phyloP scores from a whole-genome alignment of 2,113 vertebrate species.

The Antechinus flavipes region DNA sequence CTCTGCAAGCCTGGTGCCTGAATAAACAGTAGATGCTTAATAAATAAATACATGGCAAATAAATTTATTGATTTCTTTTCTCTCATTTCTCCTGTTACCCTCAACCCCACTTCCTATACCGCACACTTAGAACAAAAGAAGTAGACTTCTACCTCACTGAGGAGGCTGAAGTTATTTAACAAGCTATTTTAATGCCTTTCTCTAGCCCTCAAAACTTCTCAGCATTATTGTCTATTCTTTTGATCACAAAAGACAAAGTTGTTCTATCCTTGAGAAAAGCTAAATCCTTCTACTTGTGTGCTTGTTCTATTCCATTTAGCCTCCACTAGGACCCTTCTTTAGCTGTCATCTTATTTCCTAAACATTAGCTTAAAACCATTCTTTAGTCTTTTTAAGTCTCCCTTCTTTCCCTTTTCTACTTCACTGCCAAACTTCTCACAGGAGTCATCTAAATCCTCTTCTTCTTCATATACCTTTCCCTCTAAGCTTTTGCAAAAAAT shows the following conservation, averaged over 20 bases:
- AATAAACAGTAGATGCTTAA: not conserved
- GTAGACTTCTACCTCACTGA: not conserved
- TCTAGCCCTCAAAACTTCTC: not conserved
- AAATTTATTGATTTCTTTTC: not conserved
- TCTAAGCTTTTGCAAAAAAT: not conserved
- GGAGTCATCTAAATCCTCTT: not conserved
- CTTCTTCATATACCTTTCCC: not conserved
- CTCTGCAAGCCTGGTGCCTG: not conserved
- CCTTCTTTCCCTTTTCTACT: not conserved
- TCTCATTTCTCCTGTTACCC: not conserved
- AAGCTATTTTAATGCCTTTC: not conserved
- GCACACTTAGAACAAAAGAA: not conserved
- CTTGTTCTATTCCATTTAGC: not conserved
- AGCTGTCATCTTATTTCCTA: not conserved
- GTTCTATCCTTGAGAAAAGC: not conserved
- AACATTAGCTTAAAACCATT: not conserved
- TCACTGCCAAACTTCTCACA: not conserved
- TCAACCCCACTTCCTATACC: not conserved
- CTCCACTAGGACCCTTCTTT: not conserved
- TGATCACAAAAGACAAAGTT: not conserved
- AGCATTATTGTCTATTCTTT: not conserved
- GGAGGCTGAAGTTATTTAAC: not conserved
- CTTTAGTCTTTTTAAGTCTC: not conserved
- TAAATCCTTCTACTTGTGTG: not conserved
- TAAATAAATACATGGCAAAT: not conserved